phyloP scores from a whole-genome alignment of 37 sponge, comb jelly and placozoan genomes.

The Halichondria panicea region DNA sequence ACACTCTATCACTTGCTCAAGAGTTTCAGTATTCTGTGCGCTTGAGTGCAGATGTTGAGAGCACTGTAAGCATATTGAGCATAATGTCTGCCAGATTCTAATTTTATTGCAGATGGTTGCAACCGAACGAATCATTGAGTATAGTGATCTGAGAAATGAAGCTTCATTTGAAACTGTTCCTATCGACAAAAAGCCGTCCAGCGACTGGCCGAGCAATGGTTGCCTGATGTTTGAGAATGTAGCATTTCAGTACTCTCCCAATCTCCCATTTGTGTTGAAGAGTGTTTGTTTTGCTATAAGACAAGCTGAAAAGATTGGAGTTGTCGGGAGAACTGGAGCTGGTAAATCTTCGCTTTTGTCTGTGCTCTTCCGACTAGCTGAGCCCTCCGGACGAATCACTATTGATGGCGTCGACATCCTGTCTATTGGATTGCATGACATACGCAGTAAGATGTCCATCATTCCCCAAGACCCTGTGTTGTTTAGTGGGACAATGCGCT shows the following conservation, averaged over 20 bases:
- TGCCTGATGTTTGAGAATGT: slow-evolving; percentile 36
- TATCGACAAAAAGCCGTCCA: slow-evolving; percentile 32
- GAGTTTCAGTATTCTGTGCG: slow-evolving; percentile 80
- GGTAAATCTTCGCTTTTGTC: slow-evolving; percentile 89
- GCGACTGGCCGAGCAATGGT: slow-evolving; percentile 71
- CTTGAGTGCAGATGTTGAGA: slow-evolving; percentile 83
- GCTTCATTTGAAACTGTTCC: slow-evolving; percentile 41
- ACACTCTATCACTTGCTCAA: slow-evolving; percentile 66
- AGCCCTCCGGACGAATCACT: slow-evolving; percentile 72
- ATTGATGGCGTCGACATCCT: slow-evolving; percentile 78
- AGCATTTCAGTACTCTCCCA: slow-evolving; percentile 33
- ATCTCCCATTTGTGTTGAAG: slow-evolving; percentile 65
- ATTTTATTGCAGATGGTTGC: slow-evolving; percentile 67
- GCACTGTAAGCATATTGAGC: slow-evolving; percentile 37
- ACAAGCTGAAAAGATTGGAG: slow-evolving; percentile 79
- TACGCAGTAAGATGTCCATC: slow-evolving; percentile 79
- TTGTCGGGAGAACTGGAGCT: slow-evolving; percentile 94
- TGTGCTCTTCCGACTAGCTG: slow-evolving; percentile 86
- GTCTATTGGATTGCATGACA: slow-evolving; percentile 78
- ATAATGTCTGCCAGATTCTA: not conserved
- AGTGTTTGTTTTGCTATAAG: slow-evolving; percentile 41
- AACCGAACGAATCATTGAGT: slow-evolving; percentile 71
- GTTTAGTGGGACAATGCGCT: slow-evolving; percentile 86
- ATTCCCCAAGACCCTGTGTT: slow-evolving; percentile 93
- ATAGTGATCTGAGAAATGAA: slow-evolving; percentile 52